Evolutionary conservation across 2,888 invertebrate species (phyloP).

Genomic region (Caenorhabditis parvicauda): DNA sequence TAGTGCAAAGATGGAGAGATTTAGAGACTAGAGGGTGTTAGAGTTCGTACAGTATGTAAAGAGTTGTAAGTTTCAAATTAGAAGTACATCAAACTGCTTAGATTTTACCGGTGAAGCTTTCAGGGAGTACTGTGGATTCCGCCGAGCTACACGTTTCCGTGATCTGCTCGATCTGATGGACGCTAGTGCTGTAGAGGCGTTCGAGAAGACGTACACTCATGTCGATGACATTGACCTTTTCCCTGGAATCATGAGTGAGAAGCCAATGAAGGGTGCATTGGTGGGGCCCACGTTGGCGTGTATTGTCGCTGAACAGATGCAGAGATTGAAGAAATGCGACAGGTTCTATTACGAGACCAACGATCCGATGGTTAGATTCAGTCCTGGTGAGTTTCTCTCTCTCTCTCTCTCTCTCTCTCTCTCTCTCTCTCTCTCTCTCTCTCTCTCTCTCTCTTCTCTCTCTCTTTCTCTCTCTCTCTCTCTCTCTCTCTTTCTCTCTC

Average conservation of each 20-base stretch:
- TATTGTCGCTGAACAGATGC: constrained; percentile 84
- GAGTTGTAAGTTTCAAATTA: too few relatives aligned
- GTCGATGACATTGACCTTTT: constrained; percentile 93
- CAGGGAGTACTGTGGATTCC: constrained; percentile 77
- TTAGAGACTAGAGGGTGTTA: background rate
- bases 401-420: background rate
- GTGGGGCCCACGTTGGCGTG: constrained; percentile 90
- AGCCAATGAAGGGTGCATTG: constrained; percentile 70
- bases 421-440: background rate
- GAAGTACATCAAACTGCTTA: too few relatives aligned
- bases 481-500: background rate
- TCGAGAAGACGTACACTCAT: constrained; percentile 65
- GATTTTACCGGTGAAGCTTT: constrained; percentile 2
- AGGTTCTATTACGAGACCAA: constrained; percentile 80
- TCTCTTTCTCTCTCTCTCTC: background rate
- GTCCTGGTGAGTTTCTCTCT: constrained; percentile 49
- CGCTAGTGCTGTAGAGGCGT: constrained; percentile 66
- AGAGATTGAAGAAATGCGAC: constrained; percentile 75
- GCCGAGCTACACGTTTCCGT: constrained; percentile 79
- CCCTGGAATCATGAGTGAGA: constrained; percentile 85
- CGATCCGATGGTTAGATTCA: constrained; percentile 52
- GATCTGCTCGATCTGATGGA: constrained; percentile 77
- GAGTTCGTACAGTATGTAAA: too few relatives aligned
- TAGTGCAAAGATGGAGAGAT: background rate
- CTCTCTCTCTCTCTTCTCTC: background rate